Conservation (phyloP, 2,797 vertebrate species). For the Zenarchopterus dispar region DNA sequence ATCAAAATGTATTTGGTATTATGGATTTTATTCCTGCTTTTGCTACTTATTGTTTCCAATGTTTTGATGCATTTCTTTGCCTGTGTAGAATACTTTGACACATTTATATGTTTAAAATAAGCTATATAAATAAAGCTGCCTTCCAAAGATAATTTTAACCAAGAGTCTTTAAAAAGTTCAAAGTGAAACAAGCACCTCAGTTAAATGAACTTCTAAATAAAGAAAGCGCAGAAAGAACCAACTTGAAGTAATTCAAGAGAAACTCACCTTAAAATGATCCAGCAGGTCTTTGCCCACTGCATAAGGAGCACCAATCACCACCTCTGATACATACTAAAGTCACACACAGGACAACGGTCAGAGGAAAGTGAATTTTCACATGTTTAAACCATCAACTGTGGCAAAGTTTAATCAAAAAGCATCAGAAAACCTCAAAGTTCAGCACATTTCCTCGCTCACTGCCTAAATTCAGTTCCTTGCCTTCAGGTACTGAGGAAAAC, state of each 20-base stretch:
- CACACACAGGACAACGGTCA: neutral
- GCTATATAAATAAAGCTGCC: no score
- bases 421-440: neutral
- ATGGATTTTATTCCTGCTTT: no score
- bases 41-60: no score
- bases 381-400: neutral
- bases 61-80: no score
- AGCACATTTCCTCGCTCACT: no score
- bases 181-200: no score
- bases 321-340: conserved; percentile 92
- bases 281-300: conserved; percentile 92
- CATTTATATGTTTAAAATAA: no score
- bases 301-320: conserved; percentile 96
- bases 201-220: neutral
- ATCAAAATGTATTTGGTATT: no score
- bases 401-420: conserved; percentile 1
- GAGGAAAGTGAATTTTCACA: neutral
- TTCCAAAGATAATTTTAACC: no score
- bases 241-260: neutral
- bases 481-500: conserved; percentile 2
- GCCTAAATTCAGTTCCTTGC: neutral
- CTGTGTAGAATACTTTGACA: no score
- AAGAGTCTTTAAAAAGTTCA: no score
- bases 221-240: neutral
- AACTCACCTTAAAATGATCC: conserved; percentile 94